Base-by-base conservation (phyloP, 92 coral and sea anemone genomes). In the Palythoa caribaeorum region DNA sequence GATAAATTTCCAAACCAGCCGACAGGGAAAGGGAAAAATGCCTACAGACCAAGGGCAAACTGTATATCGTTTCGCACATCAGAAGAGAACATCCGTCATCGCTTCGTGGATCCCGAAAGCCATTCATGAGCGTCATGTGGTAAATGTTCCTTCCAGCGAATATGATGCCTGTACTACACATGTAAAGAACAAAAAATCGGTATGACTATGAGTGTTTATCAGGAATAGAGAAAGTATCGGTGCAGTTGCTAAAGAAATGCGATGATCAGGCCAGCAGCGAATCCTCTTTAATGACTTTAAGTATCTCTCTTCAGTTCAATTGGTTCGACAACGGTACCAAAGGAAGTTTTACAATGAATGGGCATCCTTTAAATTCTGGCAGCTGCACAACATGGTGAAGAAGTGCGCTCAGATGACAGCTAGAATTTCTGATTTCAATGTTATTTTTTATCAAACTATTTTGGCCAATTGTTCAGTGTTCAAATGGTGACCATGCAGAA, bases 271-370 rank as follows among this genome's bases (percentile, higher is more conserved):
- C 60, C 39, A 54, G 62, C 65, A 57, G 65, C 19, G 81, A 77
- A 6, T 54, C 39, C 1, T 37, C 60, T 19, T 77, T 77, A 35
- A 51, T 77, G 39, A 54, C 55, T 17, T 15, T 74, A 16, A 74
- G 60, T 44, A 76, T 76, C 80, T 21, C 38, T 28, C 19, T 77
- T 28, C 28, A 28, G 28, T 9, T 77, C 81, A 16, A 77, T 65
- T 53, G 81, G 81, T 6, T 77, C 51, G 37, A 77, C 50, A 47
- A 77, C 50, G 81, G 81, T n/a, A 48, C 5, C 80, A 76, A 76
- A 38, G 80, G 63, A 76, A 76, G 57, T 76, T 50, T 40, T 76
- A 76, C 37, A 76, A 76, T 50, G 80, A 76, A 37, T 76, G 80
- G 80, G 80, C 80, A 44, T 16, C 60, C 62, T 76, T 76, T 53